Base-by-base conservation (phyloP, 2,888 invertebrate species). In the Hyles lineata region DNA sequence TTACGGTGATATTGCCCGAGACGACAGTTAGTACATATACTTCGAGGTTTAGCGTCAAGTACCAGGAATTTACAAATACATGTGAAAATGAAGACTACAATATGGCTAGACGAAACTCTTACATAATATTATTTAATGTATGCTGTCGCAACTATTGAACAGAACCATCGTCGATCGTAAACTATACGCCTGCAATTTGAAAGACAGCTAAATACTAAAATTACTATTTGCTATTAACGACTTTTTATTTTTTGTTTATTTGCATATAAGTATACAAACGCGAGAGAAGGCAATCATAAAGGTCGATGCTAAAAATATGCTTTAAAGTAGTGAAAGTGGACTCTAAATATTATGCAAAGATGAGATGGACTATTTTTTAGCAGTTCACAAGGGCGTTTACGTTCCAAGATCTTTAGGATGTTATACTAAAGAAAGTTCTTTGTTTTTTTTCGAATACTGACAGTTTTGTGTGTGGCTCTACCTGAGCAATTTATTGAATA, bases 21-120 rank as follows among this genome's bases (percentile, higher is more conserved):
- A 11, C 5, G n/a, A 8, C 5, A 70, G 58, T 17, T 11, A 35
- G 35, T 35, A 11, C 9, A 23, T 50, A 21, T n/a, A 43, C 35
- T 2, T 5, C 11, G 61, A 43, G n/a, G 9, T 35, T 35, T 11
- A 35, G 21, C 63, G 43, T 15, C 5, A 63, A 67, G 50, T 50
- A 21, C 61, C 74, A 72, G 76, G 79, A 84, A 86, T 86, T 85
- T 81, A 80, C 84, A 80, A 79, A 83, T 78, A 82, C 77, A 80
- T 84, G 84, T 76, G 82, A 87, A 85, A 81, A 80, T 79, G 77
- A 76, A 75, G 80, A 79, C 78, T 79, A 81, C 73, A 80, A 74
- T 76, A 78, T 77, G 78, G 74, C 76, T 78, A 78, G 78, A 77
- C 80, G 75, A 78, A 77, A 80, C 75, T 76, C 73, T 85, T 84